Evolutionary conservation across 2,113 vertebrate species (phyloP).

Genomic region (Callithrix jacchus): DNA sequence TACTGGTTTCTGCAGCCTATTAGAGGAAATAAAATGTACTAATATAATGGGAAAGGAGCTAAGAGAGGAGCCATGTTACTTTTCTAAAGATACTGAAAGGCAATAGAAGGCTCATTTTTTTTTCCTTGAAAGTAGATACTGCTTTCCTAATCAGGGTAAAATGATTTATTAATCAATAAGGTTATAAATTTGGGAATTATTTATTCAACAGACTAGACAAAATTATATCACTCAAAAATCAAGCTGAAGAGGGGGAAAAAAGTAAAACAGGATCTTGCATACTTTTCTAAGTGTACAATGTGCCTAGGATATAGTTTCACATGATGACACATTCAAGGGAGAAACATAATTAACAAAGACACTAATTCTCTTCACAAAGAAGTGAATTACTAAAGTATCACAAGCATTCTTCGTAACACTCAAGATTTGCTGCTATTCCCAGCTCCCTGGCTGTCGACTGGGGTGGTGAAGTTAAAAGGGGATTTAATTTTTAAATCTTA

Average conservation of each 20-base stretch:
- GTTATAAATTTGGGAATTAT: constrained; percentile 36
- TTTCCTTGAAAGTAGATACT: neutral
- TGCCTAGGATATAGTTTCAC: constrained; percentile 58
- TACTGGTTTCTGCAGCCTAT: constrained; percentile 76
- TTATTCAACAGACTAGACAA: constrained; percentile 50
- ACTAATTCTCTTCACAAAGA: neutral
- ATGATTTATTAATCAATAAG: constrained; percentile 69
- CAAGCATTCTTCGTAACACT: neutral
- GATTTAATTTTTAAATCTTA: neutral
- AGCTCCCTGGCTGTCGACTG: neutral
- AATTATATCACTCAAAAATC: constrained; percentile 54
- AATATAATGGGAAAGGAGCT: constrained; percentile 62
- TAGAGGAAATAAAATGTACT: constrained; percentile 72
- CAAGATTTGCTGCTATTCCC: neutral
- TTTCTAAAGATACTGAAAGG: constrained; percentile 47
- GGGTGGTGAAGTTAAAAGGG: neutral
- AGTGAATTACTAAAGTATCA: neutral
- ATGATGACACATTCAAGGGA: neutral
- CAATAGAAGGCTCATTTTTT: neutral
- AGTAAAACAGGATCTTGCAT: constrained; percentile 8
- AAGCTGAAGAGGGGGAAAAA: neutral
- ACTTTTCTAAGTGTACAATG: constrained; percentile 39
- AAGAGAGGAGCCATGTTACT: constrained; percentile 43
- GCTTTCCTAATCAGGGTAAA: constrained; percentile 38
- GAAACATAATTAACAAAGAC: constrained; percentile 23